These are phyloP conservation scores for Nemurella pictetii DNA, from an alignment of 2,888 invertebrate species.

Conservation along the genomic window DNA sequence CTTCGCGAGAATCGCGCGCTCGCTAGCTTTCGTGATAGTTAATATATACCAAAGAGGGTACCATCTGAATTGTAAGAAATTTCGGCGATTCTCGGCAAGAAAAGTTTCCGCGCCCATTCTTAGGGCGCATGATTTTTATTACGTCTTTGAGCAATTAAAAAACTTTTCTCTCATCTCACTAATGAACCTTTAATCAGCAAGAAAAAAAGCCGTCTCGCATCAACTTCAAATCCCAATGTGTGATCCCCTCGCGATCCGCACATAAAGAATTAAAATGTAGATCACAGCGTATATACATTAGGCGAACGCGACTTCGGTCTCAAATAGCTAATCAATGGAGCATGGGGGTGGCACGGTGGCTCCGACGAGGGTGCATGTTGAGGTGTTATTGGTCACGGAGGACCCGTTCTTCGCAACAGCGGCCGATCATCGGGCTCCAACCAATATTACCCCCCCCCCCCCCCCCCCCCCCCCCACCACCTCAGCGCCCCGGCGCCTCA, in stretches of 20 bases:
- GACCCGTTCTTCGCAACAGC: slow-evolving; percentile 34
- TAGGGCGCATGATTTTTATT: background rate
- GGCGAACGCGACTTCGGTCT: background rate
- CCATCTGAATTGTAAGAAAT: background rate
- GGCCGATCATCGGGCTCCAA: slow-evolving; percentile 38
- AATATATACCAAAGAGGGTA: background rate
- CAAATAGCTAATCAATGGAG: background rate
- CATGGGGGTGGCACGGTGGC: too few relatives aligned
- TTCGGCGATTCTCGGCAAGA: background rate
- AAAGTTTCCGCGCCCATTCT: background rate
- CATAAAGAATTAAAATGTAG: background rate
- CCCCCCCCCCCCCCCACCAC: background rate
- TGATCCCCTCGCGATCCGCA: background rate
- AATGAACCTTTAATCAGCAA: background rate
- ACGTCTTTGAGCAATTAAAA: background rate
- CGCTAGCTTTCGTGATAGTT: too few relatives aligned
- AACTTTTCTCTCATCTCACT: background rate
- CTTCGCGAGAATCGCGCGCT: too few relatives aligned
- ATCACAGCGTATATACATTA: background rate
- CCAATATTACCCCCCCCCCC: slow-evolving; percentile 35
- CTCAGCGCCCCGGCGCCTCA: background rate
- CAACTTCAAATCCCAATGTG: background rate
- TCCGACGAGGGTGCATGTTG: background rate
- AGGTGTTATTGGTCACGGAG: slow-evolving; percentile 37
- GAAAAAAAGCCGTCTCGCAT: background rate